Conservation (phyloP, 2,888 invertebrate genomes). For the Antheraea yamamai region DNA sequence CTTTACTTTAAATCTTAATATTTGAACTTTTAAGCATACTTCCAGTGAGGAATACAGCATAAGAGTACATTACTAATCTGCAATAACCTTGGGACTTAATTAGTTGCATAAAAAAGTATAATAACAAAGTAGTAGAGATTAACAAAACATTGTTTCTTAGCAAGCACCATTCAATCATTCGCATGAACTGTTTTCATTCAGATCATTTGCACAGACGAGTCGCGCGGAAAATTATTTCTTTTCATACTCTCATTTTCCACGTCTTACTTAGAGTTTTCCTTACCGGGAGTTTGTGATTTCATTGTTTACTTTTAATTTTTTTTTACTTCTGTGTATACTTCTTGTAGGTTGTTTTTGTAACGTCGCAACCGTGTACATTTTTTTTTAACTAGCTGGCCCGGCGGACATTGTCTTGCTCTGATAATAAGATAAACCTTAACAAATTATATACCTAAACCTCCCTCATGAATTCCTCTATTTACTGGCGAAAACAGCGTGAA, state of each 20-base stretch:
- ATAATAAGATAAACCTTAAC: no score
- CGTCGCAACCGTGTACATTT: not conserved
- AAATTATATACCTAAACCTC: no score
- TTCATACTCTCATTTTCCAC: constrained; percentile 80
- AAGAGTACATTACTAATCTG: no score
- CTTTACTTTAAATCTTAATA: no score
- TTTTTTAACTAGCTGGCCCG: no score
- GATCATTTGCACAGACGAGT: constrained; percentile 81
- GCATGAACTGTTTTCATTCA: constrained; percentile 77
- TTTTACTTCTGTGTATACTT: constrained; percentile 17
- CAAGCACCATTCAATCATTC: constrained; percentile 76
- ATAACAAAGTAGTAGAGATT: constrained; percentile 14
- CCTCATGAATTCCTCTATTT: no score
- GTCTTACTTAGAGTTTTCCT: constrained; percentile 77
- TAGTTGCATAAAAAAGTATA: constrained; percentile 2
- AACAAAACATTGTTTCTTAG: constrained; percentile 71
- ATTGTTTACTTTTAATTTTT: constrained; percentile 63
- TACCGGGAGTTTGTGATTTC: constrained; percentile 56
- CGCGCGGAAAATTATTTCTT: constrained; percentile 83
- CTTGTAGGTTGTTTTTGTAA: not conserved
- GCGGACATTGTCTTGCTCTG: no score
- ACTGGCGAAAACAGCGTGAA: no score
- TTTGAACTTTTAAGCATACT: no score
- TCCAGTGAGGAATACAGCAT: no score
- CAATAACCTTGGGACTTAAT: not conserved